A percentile compares a stretch with the other conserved stretches of the same genome.
These are phyloP conservation scores for Remorina albescens DNA, from an alignment of 2,797 vertebrate genomes.

Conservation along the genomic window DNA sequence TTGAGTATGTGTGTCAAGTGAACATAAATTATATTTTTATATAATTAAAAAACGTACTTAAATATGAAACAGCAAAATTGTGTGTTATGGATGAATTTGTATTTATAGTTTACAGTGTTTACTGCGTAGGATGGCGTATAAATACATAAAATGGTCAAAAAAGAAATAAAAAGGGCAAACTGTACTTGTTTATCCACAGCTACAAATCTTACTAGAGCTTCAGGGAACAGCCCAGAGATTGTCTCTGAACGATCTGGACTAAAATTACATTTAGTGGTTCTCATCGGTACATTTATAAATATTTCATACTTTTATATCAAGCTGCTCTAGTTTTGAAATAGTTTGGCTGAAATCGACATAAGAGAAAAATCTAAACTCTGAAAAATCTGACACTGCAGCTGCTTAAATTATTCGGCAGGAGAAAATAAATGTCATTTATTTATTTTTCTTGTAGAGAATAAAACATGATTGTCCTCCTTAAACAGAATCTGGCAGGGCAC, in stretches of 20 bases:
- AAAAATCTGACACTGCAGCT: constrained; percentile 18
- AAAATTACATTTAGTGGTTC: constrained; percentile 43
- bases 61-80: background rate
- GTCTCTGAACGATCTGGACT: constrained; percentile 37
- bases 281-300: constrained; percentile 47
- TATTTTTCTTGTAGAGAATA: background rate
- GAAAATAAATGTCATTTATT: background rate
- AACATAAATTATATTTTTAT: background rate
- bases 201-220: constrained; percentile 23
- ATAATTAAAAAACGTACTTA: background rate
- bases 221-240: constrained; percentile 22
- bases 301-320: constrained; percentile 48
- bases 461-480: constrained; percentile 15
- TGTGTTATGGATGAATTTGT: background rate
- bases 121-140: background rate
- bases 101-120: background rate
- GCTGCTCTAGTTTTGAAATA: constrained; percentile 30
- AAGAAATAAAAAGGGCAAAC: constrained; percentile 31
- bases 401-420: constrained; percentile 1
- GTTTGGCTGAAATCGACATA: constrained; percentile 13
- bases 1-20: no score
- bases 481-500: constrained; percentile 7
- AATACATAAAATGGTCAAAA: constrained; percentile 4
- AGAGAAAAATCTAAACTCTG: constrained; percentile 8
- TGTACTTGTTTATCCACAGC: constrained; percentile 37